phyloP scores from a whole-genome alignment of 2,113 vertebrate genomes.

The Seriola aureovittata region DNA sequence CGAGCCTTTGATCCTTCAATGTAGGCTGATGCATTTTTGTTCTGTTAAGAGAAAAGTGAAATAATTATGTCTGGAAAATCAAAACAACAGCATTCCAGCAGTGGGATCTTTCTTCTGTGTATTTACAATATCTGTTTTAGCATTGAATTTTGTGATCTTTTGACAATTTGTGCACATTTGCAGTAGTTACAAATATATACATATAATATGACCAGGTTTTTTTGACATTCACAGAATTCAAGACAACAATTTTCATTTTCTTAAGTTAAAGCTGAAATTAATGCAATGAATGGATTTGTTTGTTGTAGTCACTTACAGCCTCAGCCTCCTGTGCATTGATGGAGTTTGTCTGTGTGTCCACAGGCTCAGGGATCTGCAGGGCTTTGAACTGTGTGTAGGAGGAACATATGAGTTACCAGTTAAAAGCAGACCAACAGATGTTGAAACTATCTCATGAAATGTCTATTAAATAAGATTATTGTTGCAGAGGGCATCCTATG shows the following conservation, averaged over 20 bases:
- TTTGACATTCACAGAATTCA: neutral
- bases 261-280: neutral
- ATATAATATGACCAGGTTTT: neutral
- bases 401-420: neutral
- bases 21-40: slow-evolving; percentile 82
- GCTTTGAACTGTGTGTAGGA: slow-evolving; percentile 86
- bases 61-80: neutral
- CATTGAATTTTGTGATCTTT: neutral
- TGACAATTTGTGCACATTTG: neutral
- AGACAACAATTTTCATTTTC: neutral
- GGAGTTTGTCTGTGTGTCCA: slow-evolving; percentile 87
- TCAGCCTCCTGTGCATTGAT: slow-evolving; percentile 90
- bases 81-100: neutral
- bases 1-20: slow-evolving; percentile 88
- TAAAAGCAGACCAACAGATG: neutral
- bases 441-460: neutral
- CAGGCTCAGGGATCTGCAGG: slow-evolving; percentile 89
- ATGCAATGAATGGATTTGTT: neutral
- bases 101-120: neutral
- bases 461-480: neutral
- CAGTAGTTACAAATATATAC: neutral
- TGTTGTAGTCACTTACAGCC: slow-evolving; percentile 86
- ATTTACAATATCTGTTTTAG: neutral
- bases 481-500: neutral
- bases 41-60: slow-evolving; percentile 79